Evolutionary conservation across 2,888 invertebrate species (phyloP), one percentile per base, ranked within the genome.

Genomic region (Trissoscelio sp.): DNA sequence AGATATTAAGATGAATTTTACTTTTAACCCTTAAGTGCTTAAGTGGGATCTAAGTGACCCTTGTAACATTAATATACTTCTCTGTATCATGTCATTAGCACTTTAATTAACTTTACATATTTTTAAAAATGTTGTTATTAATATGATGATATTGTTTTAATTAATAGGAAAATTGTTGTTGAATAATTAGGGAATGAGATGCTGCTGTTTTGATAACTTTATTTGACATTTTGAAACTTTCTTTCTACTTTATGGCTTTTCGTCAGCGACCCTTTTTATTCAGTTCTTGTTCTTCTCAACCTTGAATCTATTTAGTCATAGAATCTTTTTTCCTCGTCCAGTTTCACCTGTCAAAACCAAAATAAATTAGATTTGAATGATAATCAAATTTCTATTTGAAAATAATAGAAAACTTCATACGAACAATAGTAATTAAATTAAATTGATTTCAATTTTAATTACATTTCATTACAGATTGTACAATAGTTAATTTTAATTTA

Each of bases 291-390:
- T 16, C 11, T 22, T n/a, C 14, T 18, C 11, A 22, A 22, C 58
- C 58, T 58, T 58, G 58, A 58, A 58, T 58, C 7, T 39, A 58
- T 16, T 39, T 39, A 39, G 34, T 58, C 58, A 18, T 18, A 22
- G 0, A 37, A 58, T 58, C 12, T 39, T 58, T 58, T 12, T 58
- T 58, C n/a, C 39, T 57, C 57, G 20, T 39, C 4, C 12, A 37
- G 22, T 22, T 58, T 39, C 58, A 58, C 58, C 58, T 58, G 39
- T 58, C 20, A 16, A 55, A 18, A 18, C 4, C 7, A 18, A 11
- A n/a, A 18, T 7, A 16, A 31, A 18, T 55, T 12, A 48, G 48
- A 22, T 22, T 34, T 24, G 24, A 24, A 34, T 34, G 9, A 34
- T 34, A 34, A n/a, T n/a, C n/a, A n/a, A n/a, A n/a, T n/a, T n/a